phyloP scores from a whole-genome alignment of 2,888 invertebrate genomes.

The Pemphredon lugubris region DNA sequence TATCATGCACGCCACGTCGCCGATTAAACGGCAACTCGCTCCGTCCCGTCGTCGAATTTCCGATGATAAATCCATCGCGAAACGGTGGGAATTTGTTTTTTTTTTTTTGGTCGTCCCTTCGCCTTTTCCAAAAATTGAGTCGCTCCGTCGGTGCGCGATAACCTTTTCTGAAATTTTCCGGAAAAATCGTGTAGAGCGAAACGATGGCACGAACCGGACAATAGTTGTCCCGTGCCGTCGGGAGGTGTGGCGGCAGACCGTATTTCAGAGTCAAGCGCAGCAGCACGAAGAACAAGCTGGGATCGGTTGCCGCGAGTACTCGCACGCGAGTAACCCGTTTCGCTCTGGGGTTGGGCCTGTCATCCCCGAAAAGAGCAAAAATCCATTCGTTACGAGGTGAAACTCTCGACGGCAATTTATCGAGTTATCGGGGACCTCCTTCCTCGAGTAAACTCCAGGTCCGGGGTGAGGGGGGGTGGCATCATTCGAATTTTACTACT shows the following conservation, averaged over 20 bases:
- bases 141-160: too few relatives aligned
- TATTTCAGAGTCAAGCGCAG: slow-evolving; percentile 79
- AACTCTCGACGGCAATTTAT: slow-evolving; percentile 35
- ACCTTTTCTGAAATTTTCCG: background rate
- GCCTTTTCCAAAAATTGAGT: too few relatives aligned
- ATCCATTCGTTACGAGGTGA: slow-evolving; percentile 25
- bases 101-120: too few relatives aligned
- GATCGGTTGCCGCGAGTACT: slow-evolving; percentile 35
- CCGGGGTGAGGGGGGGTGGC: too few relatives aligned
- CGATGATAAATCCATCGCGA: background rate
- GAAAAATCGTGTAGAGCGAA: slow-evolving; percentile 1
- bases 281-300: slow-evolving; percentile 68
- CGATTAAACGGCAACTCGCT: slow-evolving; percentile 14
- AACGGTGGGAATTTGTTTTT: too few relatives aligned
- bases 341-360: background rate
- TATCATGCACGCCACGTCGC: background rate
- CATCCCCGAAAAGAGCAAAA: slow-evolving; percentile 29
- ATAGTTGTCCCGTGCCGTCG: slow-evolving; percentile 68
- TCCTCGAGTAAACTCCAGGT: background rate
- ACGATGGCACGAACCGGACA: slow-evolving; percentile 63
- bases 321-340: slow-evolving; percentile 4
- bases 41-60: background rate
- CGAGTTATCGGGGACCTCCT: slow-evolving; percentile 33
- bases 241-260: slow-evolving; percentile 76
- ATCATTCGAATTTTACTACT: background rate